Conservation (phyloP, 2,888 invertebrate species). For the Agelastica alni region DNA sequence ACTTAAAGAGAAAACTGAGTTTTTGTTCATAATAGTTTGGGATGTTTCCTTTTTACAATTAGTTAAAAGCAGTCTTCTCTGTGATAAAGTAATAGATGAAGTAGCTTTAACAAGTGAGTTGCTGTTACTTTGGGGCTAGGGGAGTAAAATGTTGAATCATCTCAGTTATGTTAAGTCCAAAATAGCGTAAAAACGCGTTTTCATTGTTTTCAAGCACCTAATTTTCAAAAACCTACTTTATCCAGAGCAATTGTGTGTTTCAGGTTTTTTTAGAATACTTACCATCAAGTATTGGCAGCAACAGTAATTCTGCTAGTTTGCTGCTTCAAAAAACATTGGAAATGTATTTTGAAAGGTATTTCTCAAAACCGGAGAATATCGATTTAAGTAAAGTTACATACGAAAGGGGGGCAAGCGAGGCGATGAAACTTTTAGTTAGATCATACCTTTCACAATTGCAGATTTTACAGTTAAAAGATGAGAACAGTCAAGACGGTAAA, state of each 20-base stretch:
- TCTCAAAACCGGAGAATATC: constrained; percentile 47
- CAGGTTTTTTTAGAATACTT: constrained; percentile 69
- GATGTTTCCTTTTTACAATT: too few relatives aligned
- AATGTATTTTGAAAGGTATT: constrained; percentile 55
- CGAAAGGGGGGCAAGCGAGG: constrained; percentile 59
- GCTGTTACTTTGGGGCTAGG: too few relatives aligned
- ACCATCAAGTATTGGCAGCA: constrained; percentile 67
- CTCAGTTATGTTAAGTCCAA: too few relatives aligned
- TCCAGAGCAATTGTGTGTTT: constrained; percentile 38
- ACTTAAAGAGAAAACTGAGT: too few relatives aligned
- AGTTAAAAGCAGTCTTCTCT: too few relatives aligned
- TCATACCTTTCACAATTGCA: constrained; percentile 62
- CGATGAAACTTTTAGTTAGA: constrained; percentile 65
- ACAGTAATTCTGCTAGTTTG: constrained; percentile 57
- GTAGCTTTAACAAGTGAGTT: too few relatives aligned
- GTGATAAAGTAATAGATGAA: too few relatives aligned
- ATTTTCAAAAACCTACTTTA: too few relatives aligned
- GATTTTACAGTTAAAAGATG: constrained; percentile 50
- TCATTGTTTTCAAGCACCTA: too few relatives aligned
- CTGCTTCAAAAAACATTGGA: constrained; percentile 61
- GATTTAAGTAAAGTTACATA: constrained; percentile 52
- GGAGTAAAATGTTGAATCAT: too few relatives aligned
- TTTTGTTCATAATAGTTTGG: too few relatives aligned
- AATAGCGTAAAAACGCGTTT: too few relatives aligned
- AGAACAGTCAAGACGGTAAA: constrained; percentile 24